Evolutionary conservation across 2,113 vertebrate genomes (phyloP).

Genomic region (Etheostoma cragini): DNA sequence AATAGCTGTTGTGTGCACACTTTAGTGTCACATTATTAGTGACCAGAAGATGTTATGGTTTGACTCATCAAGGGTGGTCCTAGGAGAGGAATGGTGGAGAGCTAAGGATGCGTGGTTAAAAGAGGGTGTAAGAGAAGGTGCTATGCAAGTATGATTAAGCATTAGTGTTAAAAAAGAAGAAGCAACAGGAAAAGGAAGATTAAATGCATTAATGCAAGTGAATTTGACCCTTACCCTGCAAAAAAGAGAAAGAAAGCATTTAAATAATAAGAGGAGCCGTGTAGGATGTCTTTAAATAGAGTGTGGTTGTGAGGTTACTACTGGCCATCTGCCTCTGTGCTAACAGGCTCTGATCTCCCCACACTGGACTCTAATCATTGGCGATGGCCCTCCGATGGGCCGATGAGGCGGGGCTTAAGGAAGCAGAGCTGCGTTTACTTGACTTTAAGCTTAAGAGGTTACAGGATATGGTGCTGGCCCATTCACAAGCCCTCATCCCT

Average conservation of each 20-base stretch:
- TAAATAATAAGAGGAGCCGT: slow-evolving; percentile 12
- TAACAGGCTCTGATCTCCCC: slow-evolving; percentile 85
- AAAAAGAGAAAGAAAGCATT: neutral
- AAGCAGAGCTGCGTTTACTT: slow-evolving; percentile 47
- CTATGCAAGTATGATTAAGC: slow-evolving; percentile 1
- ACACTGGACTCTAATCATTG: slow-evolving; percentile 84
- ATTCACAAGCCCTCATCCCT: slow-evolving; percentile 28
- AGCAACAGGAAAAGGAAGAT: neutral
- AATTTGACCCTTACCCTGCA: neutral
- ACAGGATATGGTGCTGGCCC: slow-evolving; percentile 51
- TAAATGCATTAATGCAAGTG: neutral
- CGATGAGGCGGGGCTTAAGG: slow-evolving; percentile 72
- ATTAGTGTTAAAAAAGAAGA: neutral
- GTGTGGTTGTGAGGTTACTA: slow-evolving; percentile 77
- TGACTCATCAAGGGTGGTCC: neutral
- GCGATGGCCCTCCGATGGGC: slow-evolving; percentile 79
- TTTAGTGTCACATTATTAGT: neutral
- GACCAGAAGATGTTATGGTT: slow-evolving; percentile 29
- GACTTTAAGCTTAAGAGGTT: slow-evolving; percentile 61
- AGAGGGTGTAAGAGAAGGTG: neutral
- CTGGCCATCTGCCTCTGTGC: slow-evolving; percentile 67
- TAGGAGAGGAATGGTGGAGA: slow-evolving; percentile 1
- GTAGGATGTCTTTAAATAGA: slow-evolving; percentile 62
- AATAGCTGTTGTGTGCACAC: neutral
- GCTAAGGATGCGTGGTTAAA: slow-evolving; percentile 17